These are phyloP conservation scores for Philypnodon macrostomus DNA, from an alignment of 2,797 vertebrate genomes.

Conservation along the genomic window DNA sequence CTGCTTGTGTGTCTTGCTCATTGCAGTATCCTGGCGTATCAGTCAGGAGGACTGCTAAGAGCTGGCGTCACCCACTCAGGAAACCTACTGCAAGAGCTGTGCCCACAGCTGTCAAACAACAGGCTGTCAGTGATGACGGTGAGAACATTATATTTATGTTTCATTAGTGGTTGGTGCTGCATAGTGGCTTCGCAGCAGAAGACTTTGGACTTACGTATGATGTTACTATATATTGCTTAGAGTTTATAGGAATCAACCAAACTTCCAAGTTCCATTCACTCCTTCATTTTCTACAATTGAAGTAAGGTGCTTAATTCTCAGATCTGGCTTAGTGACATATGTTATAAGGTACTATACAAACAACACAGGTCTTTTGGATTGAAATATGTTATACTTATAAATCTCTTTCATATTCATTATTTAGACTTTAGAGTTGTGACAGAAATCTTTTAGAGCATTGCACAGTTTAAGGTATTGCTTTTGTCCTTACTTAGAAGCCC, in stretches of 20 bases:
- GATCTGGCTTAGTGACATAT: too few species aligned
- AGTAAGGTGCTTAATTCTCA: too few species aligned
- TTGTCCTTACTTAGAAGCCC: conserved; percentile 75
- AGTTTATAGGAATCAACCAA: too few species aligned
- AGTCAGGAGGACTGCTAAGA: conserved; percentile 83
- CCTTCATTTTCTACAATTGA: too few species aligned
- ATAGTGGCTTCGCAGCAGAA: background rate
- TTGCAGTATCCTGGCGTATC: conserved; percentile 67
- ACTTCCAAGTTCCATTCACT: too few species aligned
- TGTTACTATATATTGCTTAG: too few species aligned
- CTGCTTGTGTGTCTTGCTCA: conserved; percentile 18
- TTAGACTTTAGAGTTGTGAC: conserved; percentile 1
- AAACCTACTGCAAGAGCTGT: conserved; percentile 89
- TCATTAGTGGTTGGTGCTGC: conserved; percentile 4
- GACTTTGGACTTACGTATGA: too few species aligned
- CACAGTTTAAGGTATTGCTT: conserved; percentile 20
- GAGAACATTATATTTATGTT: conserved; percentile 15
- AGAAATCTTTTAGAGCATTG: conserved; percentile 19
- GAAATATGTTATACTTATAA: too few species aligned
- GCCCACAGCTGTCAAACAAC: conserved; percentile 89
- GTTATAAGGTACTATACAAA: too few species aligned
- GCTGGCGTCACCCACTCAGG: conserved; percentile 90
- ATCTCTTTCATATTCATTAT: conserved; percentile 23
- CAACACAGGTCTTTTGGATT: too few species aligned
- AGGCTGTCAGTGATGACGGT: conserved; percentile 88